Evolutionary conservation across 2,113 vertebrate species (phyloP).

Genomic region (Lampris incognitus): DNA sequence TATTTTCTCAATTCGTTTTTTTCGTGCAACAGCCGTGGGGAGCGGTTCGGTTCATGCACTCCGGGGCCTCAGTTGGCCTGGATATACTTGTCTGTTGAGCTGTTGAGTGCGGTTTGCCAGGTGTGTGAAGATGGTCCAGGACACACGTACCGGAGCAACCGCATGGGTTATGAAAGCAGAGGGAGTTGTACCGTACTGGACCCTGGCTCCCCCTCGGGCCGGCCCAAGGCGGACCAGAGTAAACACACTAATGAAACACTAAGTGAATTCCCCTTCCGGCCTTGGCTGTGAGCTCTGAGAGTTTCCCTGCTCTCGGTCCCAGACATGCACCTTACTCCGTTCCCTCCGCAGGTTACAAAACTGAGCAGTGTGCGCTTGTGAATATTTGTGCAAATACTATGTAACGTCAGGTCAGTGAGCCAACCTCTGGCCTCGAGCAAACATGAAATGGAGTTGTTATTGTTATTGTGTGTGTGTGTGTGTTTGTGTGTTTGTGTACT

Average conservation of each 20-base stretch:
- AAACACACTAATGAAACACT: conserved; percentile 72
- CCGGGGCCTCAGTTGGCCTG: conserved; percentile 5
- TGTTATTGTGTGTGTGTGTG: neutral
- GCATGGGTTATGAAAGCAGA: conserved; percentile 40
- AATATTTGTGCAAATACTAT: conserved; percentile 2
- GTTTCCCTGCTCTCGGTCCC: conserved; percentile 37
- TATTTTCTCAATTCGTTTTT: neutral
- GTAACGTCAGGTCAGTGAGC: neutral
- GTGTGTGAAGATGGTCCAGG: conserved; percentile 54
- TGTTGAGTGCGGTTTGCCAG: conserved; percentile 37
- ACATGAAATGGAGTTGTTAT: neutral
- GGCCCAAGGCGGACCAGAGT: conserved; percentile 50
- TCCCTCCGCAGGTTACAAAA: conserved; percentile 35
- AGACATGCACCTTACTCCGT: conserved; percentile 40
- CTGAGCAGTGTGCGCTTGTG: neutral
- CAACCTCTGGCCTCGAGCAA: conserved; percentile 12
- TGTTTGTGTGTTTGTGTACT: conserved; percentile 4
- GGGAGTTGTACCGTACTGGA: conserved; percentile 26
- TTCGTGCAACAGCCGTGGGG: neutral
- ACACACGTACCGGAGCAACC: conserved; percentile 12
- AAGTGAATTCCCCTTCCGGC: conserved; percentile 62
- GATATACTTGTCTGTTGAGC: conserved; percentile 17
- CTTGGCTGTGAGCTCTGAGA: conserved; percentile 36
- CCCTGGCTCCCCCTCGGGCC: neutral
- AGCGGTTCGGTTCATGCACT: conserved; percentile 16